Percentiles rank a stretch among this genome's conserved stretches.
phyloP scores from a whole-genome alignment of 2,888 invertebrate species.

The Quadroppia sp. region DNA sequence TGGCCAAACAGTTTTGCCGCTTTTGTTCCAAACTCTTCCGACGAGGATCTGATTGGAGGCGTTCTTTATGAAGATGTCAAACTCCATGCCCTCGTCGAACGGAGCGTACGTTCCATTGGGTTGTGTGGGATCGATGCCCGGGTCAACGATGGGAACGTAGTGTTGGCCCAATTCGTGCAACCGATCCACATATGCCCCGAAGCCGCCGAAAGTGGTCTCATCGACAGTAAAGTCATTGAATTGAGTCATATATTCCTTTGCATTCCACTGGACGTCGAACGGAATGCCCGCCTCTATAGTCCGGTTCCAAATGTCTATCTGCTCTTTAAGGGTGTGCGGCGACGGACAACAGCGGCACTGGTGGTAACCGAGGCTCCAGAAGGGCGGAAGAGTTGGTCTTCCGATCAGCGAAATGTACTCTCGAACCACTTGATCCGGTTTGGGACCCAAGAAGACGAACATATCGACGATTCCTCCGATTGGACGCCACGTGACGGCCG shows the following conservation, averaged over 20 bases:
- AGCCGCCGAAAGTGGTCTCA: slow-evolving; percentile 60
- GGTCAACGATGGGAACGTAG: slow-evolving; percentile 65
- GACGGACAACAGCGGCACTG: slow-evolving; percentile 67
- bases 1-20: slow-evolving; percentile 64
- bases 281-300: slow-evolving; percentile 70
- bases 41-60: background rate
- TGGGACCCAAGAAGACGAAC: slow-evolving; percentile 70
- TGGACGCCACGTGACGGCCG: slow-evolving; percentile 73
- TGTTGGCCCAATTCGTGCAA: slow-evolving; percentile 65
- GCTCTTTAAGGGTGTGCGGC: slow-evolving; percentile 65
- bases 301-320: slow-evolving; percentile 62
- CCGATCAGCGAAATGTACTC: slow-evolving; percentile 66
- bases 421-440: slow-evolving; percentile 58
- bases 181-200: slow-evolving; percentile 63
- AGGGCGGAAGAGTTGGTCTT: slow-evolving; percentile 74
- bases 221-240: slow-evolving; percentile 75
- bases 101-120: slow-evolving; percentile 64
- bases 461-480: slow-evolving; percentile 77
- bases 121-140: too few species aligned
- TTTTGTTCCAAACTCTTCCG: too few species aligned
- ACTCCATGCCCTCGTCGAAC: slow-evolving; percentile 68
- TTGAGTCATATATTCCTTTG: slow-evolving; percentile 76
- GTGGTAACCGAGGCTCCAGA: slow-evolving; percentile 84
- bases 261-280: slow-evolving; percentile 70
- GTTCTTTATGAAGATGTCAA: slow-evolving; percentile 65